Evolutionary conservation across 2,797 vertebrate genomes (phyloP).

Genomic region (Arnoldichthys spilopterus): DNA sequence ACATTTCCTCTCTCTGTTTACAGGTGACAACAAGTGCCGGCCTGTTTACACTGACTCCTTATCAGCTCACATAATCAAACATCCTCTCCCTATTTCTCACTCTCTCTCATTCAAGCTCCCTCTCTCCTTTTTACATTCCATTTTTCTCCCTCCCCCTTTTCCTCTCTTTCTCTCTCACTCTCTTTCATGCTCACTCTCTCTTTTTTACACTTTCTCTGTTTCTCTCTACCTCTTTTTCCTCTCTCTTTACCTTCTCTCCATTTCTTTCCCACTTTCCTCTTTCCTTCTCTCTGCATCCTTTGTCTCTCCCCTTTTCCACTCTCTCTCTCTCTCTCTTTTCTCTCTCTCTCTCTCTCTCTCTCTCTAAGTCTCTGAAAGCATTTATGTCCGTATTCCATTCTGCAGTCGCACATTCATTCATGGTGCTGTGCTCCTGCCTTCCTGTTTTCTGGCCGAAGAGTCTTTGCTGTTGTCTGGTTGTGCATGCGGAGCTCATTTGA

Average conservation of each 20-base stretch:
- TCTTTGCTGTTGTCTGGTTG: too few species aligned
- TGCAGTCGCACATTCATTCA: too few species aligned
- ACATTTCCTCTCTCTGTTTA: not conserved
- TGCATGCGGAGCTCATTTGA: conserved; percentile 34
- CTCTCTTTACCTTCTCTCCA: not conserved
- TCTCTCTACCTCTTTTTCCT: not conserved
- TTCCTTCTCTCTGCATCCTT: too few species aligned
- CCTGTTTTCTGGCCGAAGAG: not conserved
- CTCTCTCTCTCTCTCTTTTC: not conserved
- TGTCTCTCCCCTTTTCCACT: not conserved
- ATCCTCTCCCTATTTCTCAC: not conserved
- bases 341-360: not conserved
- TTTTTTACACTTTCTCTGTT: not conserved
- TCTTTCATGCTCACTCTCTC: not conserved
- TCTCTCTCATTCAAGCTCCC: too few species aligned
- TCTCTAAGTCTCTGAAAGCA: not conserved
- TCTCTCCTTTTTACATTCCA: too few species aligned
- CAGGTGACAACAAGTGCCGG: not conserved
- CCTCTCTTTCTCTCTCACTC: not conserved
- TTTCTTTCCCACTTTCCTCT: not conserved
- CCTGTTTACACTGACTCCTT: not conserved
- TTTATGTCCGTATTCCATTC: too few species aligned
- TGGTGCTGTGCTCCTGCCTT: too few species aligned
- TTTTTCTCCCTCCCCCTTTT: not conserved
- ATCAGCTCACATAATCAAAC: not conserved